These are phyloP conservation scores for Athalia circularis DNA, from an alignment of 2,888 invertebrate genomes.

Conservation along the genomic window DNA sequence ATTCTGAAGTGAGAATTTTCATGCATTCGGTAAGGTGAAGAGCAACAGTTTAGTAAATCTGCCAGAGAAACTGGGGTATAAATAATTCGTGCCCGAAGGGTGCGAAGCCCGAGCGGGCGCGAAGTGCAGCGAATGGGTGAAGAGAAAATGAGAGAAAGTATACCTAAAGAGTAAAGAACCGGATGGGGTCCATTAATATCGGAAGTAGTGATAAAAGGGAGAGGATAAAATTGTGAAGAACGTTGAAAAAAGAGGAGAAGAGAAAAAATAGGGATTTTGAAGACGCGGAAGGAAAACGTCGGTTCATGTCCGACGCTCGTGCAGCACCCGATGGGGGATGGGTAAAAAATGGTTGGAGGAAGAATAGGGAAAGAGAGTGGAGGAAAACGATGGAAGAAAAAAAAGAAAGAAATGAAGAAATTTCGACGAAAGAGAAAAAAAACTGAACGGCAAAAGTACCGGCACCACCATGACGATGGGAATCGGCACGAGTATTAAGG, in stretches of 20 bases:
- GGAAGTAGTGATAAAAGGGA: conserved; percentile 49
- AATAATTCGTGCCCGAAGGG: conserved; percentile 49
- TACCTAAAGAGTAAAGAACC: conserved; percentile 29
- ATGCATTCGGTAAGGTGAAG: conserved; percentile 15
- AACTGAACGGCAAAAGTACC: conserved; percentile 38
- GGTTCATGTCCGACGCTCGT: background rate
- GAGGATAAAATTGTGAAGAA: conserved; percentile 29
- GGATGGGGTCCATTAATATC: conserved; percentile 59
- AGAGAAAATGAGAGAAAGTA: conserved; percentile 46
- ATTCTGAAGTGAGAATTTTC: background rate
- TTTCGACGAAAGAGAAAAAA: conserved; percentile 40
- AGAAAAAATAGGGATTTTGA: conserved; percentile 17
- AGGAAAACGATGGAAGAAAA: conserved; percentile 18
- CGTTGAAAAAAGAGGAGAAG: conserved; percentile 39
- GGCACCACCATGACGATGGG: conserved; percentile 28
- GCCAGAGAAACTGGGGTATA: conserved; percentile 1
- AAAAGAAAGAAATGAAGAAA: background rate
- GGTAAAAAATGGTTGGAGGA: conserved; percentile 41
- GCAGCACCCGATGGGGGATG: conserved; percentile 46
- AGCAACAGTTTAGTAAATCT: conserved; percentile 44
- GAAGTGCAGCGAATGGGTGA: conserved; percentile 11
- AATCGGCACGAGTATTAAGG: background rate
- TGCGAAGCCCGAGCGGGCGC: background rate
- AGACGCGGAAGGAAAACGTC: no score
- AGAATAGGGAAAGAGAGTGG: background rate